A percentile compares a stretch with the other conserved stretches of the same genome.
Evolutionary conservation across 2,888 invertebrate genomes (phyloP).

Genomic region (Ormia ochracea): DNA sequence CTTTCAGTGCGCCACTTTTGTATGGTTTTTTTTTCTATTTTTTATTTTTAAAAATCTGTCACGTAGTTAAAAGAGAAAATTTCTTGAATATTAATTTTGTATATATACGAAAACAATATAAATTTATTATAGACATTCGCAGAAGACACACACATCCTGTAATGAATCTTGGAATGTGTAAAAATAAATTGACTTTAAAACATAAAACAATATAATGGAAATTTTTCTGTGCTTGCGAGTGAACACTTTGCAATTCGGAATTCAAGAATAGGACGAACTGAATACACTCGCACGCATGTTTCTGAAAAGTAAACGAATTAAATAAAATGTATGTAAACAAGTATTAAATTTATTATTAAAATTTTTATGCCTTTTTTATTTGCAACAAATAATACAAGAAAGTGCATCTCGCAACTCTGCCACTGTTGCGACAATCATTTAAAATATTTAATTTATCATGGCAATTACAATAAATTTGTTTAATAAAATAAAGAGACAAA

Average conservation of each 20-base stretch:
- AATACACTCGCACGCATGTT: neutral
- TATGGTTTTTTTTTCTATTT: neutral
- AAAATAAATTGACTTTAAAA: slow-evolving; percentile 41
- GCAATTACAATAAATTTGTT: slow-evolving; percentile 60
- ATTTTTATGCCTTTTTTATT: slow-evolving; percentile 1
- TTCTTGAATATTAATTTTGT: slow-evolving; percentile 32
- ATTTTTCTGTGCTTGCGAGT: neutral
- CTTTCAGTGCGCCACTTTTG: neutral
- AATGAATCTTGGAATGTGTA: slow-evolving; percentile 7
- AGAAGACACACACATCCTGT: neutral
- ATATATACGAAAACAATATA: slow-evolving; percentile 26
- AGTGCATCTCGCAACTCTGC: neutral
- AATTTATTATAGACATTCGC: slow-evolving; percentile 22
- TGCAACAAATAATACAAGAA: neutral
- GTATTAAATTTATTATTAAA: slow-evolving; percentile 34
- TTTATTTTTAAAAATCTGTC: neutral
- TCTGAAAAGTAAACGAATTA: neutral
- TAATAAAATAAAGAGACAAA: slow-evolving; percentile 53
- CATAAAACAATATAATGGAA: slow-evolving; percentile 1
- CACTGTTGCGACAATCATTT: slow-evolving; percentile 41
- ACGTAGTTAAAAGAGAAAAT: neutral
- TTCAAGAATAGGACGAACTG: neutral
- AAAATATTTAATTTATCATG: slow-evolving; percentile 59
- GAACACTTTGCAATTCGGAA: slow-evolving; percentile 11
- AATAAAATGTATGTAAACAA: slow-evolving; percentile 38